Base-by-base conservation (phyloP, 2,113 vertebrate species). In the Elephantulus edwardii region DNA sequence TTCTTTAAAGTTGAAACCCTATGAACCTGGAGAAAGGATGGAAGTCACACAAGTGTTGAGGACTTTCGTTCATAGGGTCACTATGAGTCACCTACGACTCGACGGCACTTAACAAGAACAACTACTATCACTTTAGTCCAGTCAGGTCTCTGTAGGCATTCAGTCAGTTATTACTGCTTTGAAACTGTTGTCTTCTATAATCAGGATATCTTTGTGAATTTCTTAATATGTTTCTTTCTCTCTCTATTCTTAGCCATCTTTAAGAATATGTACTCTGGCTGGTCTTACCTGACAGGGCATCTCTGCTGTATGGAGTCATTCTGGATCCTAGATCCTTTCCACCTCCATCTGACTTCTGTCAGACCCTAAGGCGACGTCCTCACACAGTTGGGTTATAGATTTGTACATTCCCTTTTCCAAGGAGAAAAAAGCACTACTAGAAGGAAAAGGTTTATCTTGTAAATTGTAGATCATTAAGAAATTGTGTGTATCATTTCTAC, bases 1-100 rank as follows among this genome's bases (percentile, higher is more conserved):
- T 35, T 24, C 6, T 8, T 0, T 70, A 11, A 8, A 1, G 5
- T 48, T 16, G 48, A 50, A 16, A n/a, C n/a, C n/a, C n/a, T n/a
- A n/a, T n/a, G n/a, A n/a, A n/a, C n/a, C n/a, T n/a, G n/a, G n/a
- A n/a, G n/a, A n/a, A n/a, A n/a, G n/a, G n/a, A n/a, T n/a, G n/a
- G n/a, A n/a, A n/a, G n/a, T n/a, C n/a, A n/a, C n/a, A n/a, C n/a
- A n/a, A n/a, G n/a, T n/a, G n/a, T n/a, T n/a, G n/a, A n/a, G n/a
- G n/a, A n/a, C n/a, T n/a, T n/a, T n/a, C n/a, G n/a, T n/a, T n/a
- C n/a, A n/a, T n/a, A n/a, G n/a, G n/a, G n/a, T n/a, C n/a, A n/a
- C n/a, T n/a, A n/a, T n/a, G n/a, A n/a, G n/a, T n/a, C n/a, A n/a
- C n/a, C n/a, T n/a, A n/a, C n/a, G n/a, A n/a, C n/a, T n/a, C n/a